Percentiles rank a stretch among this genome's conserved stretches.
phyloP scores from a whole-genome alignment of 2,797 vertebrate genomes.

The Enteromius afrohamiltoni region DNA sequence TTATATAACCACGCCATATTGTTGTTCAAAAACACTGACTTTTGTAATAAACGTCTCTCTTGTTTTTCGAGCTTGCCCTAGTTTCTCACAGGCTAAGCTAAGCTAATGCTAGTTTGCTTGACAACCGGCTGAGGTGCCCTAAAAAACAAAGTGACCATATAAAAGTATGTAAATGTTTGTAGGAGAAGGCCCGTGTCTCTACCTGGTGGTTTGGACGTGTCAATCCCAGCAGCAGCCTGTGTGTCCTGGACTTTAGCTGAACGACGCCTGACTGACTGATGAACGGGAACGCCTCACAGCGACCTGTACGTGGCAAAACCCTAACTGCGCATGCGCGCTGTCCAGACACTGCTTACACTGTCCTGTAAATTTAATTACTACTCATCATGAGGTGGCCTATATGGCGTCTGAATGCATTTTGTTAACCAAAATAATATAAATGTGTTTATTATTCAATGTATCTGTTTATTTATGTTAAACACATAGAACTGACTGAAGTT shows the following conservation, averaged over 20 bases:
- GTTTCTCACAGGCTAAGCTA: conserved; percentile 54
- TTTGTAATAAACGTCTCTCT: neutral
- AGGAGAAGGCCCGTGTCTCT: neutral
- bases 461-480: neutral
- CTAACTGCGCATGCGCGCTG: conserved; percentile 47
- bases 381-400: neutral
- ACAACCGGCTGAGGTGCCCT: neutral
- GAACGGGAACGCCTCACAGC: conserved; percentile 57
- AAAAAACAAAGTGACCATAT: neutral
- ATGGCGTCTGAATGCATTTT: neutral
- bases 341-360: neutral
- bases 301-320: conserved; percentile 78
- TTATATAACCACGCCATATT: neutral
- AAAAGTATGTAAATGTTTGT: neutral
- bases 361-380: neutral
- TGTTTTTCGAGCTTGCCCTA: conserved; percentile 48
- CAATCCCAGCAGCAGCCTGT: conserved; percentile 67
- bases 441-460: neutral
- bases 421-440: neutral
- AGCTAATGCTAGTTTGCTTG: conserved; percentile 56
- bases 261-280: conserved; percentile 41
- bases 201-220: conserved; percentile 73
- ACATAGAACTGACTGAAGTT: neutral
- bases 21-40: neutral
- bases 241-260: conserved; percentile 54